Base-by-base conservation (phyloP, 2,113 vertebrate species). In the Elephas maximus region DNA sequence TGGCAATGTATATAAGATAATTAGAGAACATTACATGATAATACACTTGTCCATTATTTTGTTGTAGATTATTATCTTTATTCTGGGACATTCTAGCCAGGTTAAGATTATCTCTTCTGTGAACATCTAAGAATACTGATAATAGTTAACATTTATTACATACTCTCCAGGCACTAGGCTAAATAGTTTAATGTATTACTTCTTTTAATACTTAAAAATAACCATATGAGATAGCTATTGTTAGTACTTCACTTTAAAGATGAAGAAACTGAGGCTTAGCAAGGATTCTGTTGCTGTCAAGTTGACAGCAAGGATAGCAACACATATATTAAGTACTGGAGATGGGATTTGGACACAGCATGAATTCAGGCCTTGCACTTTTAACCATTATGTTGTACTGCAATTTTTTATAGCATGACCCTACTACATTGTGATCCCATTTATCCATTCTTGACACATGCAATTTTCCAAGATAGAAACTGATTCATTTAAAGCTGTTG, bases 181-280 rank as follows among this genome's bases (percentile, higher is more conserved):
- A 51, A 91, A 57, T 71, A 80, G 23, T 80, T 87, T 82, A 65
- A 74, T 57, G 26, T 17, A 81, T 81, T 88, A 65, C 15, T n/a
- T 92, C 44, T 92, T 81, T 82, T 57, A 87, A 87, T 74, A 57
- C 6, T 53, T 74, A 37, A 28, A 6, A 67, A 45, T 5, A 94
- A 71, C 2, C n/a, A 67, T 74, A 44, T 45, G 21, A 85, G 41
- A 84, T 80, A 88, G 24, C 8, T 48, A 28, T 12, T 69, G 41
- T 63, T 76, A 92, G 10, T 48, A 76, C 81, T 92, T 76, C 83
- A 41, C 51, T 65, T 60, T 78, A 95, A 73, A 74, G 30, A 71
- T 79, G 48, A 79, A 7, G 18, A 94, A 94, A 94, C 30, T 45
- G 71, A 78, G 24, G 26, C 53, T 80, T 91, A 57, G 45, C 33